These are phyloP conservation scores for Armadillidium nasatum DNA, from an alignment of 1,140 invertebrate species.

Conservation along the genomic window DNA sequence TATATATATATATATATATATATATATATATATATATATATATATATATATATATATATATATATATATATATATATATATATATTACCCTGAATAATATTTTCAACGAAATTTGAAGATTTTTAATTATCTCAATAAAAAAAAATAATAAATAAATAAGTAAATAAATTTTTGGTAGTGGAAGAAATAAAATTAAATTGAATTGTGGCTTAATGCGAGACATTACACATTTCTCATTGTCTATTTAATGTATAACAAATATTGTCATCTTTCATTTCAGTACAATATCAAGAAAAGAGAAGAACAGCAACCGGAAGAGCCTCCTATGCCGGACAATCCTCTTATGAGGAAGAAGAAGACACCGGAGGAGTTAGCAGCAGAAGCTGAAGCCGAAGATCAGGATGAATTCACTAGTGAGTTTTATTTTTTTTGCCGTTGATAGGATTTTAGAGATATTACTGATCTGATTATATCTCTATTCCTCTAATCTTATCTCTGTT, in stretches of 20 bases:
- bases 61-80: too few relatives aligned
- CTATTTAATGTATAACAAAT: background rate
- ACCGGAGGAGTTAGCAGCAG: constrained; percentile 88
- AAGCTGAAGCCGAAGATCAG: constrained; percentile 88
- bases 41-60: too few relatives aligned
- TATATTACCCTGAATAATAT: too few relatives aligned
- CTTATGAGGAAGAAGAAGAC: constrained; percentile 96
- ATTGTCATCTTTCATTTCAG: constrained; percentile 54
- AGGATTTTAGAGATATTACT: background rate
- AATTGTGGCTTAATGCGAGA: background rate
- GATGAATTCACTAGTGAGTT: constrained; percentile 93
- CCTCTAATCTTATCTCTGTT: too few relatives aligned
- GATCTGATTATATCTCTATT: too few relatives aligned
- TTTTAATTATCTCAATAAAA: too few relatives aligned
- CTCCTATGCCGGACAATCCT: constrained; percentile 61
- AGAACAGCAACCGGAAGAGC: constrained; percentile 67
- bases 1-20: too few relatives aligned
- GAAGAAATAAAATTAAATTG: too few relatives aligned
- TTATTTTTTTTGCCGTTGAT: background rate
- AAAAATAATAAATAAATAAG: too few relatives aligned
- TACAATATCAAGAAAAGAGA: constrained; percentile 98
- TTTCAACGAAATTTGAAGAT: too few relatives aligned
- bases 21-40: too few relatives aligned
- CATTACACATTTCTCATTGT: background rate
- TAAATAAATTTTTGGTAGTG: too few relatives aligned